Conservation (phyloP, 2,797 vertebrate species). For the Galaxias olidus region DNA sequence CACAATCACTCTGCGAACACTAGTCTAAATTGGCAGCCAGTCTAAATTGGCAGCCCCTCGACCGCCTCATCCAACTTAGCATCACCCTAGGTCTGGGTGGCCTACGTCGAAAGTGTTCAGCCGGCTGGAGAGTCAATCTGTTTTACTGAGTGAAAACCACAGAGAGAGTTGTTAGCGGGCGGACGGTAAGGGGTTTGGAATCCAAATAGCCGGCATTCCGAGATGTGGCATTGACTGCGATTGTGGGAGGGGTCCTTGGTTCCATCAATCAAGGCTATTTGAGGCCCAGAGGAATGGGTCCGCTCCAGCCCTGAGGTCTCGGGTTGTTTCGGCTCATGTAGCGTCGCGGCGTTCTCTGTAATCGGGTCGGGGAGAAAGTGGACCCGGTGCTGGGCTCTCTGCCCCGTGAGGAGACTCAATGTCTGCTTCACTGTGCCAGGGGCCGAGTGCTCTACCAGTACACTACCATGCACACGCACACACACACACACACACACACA, state of each 20-base stretch:
- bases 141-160: background rate
- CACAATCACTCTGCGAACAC: constrained; percentile 2
- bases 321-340: constrained; percentile 56
- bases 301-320: constrained; percentile 33
- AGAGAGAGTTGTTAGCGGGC: too few species aligned
- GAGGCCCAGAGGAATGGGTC: constrained; percentile 30
- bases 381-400: constrained; percentile 51
- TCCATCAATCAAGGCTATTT: constrained; percentile 50
- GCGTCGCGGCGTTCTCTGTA: constrained; percentile 61
- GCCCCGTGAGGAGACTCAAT: constrained; percentile 65
- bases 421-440: constrained; percentile 57
- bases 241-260: constrained; percentile 37
- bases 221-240: constrained; percentile 54
- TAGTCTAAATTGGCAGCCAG: constrained; percentile 53
- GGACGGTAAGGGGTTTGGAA: too few species aligned
- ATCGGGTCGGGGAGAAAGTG: constrained; percentile 54
- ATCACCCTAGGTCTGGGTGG: constrained; percentile 19
- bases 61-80: constrained; percentile 39
- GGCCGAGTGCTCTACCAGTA: background rate
- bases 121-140: constrained; percentile 38
- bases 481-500: background rate
- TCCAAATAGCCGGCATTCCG: constrained; percentile 34
- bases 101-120: background rate
- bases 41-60: constrained; percentile 51
- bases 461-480: background rate